These are phyloP conservation scores for Arenaria interpres DNA, from an alignment of 2,113 vertebrate genomes.

Conservation along the genomic window DNA sequence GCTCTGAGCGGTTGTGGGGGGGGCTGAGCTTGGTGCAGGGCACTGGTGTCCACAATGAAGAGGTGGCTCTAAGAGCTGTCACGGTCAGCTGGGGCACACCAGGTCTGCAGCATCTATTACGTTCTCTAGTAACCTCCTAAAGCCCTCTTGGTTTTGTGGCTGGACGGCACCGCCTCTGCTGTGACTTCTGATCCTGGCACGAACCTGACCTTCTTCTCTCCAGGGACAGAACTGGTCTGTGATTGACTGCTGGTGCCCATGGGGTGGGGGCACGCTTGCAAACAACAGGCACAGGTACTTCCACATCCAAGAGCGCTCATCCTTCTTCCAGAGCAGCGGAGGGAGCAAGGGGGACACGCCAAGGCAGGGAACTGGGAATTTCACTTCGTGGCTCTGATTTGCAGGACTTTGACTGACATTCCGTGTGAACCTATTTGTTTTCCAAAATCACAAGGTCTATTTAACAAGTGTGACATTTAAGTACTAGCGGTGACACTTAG, in stretches of 20 bases:
- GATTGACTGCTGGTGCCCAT: fast-evolving
- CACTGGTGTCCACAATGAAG: background rate
- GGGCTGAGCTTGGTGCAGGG: background rate
- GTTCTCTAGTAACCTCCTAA: background rate
- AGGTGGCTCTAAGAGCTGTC: background rate
- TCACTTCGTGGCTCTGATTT: background rate
- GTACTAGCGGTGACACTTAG: background rate
- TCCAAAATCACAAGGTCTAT: background rate
- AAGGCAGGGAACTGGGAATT: background rate
- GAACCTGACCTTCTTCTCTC: background rate
- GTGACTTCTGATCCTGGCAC: background rate
- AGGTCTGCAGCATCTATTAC: fast-evolving
- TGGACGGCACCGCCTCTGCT: fast-evolving
- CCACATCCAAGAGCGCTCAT: fast-evolving
- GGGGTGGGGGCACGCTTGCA: fast-evolving
- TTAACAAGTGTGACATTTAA: background rate
- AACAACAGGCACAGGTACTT: background rate
- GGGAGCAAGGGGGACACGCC: fast-evolving
- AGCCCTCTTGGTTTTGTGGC: background rate
- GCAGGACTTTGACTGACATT: background rate
- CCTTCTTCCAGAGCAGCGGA: background rate
- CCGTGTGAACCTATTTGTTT: background rate
- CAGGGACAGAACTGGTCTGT: background rate
- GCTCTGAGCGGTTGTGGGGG: background rate
- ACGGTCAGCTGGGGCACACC: fast-evolving